Base-by-base conservation (phyloP, 2,797 vertebrate genomes). In the Odontamblyopus lacepedii region DNA sequence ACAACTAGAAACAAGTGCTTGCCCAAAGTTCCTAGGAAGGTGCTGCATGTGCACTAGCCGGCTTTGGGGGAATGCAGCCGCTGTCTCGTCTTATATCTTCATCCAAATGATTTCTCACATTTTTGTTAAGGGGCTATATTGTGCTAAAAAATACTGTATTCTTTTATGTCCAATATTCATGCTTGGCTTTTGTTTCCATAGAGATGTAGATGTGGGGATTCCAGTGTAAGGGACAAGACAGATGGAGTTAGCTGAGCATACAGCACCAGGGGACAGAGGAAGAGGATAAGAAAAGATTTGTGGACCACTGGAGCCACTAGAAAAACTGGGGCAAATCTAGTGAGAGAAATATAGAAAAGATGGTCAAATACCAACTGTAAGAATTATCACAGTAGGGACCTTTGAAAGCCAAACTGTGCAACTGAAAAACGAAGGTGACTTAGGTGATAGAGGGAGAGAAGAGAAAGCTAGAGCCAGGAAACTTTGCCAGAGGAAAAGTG, bases 311-410 rank as follows among this genome's bases (percentile, higher is more conserved):
- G 74, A 72, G 62, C 59, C 38, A 67, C 32, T 71, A 69, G 41
- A 63, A 67, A 81, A 85, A 81, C 62, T 84, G 78, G 78, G 80
- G 78, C 74, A 79, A 35, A 57, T 70, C 71, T 11, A 78, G 62
- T 70, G 69, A 78, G 63, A 71, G 27, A 44, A 44, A 12, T 19
- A 57, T 26, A 26, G 26, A 23, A 6, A 15, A 29, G 56, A 55
- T 15, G 8, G 53, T 55, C 53, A 26, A 81, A 63, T 51, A 78
- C 6, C 41, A 27, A 29, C 6, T 50, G 44, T 26, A 75, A 50
- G 63, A 66, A 75, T 71, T 75, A 8, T 59, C 67, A 4, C 4
- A 51, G 41, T 29, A 48, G 67, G 50, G 56, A 23, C 51, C 16
- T 1, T 1, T 12, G 15, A 70, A 72, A 56, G 63, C 30, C 30